These are phyloP conservation scores for Paradoxurus hermaphroditus DNA, from an alignment of 2,113 vertebrate species.

Conservation along the genomic window DNA sequence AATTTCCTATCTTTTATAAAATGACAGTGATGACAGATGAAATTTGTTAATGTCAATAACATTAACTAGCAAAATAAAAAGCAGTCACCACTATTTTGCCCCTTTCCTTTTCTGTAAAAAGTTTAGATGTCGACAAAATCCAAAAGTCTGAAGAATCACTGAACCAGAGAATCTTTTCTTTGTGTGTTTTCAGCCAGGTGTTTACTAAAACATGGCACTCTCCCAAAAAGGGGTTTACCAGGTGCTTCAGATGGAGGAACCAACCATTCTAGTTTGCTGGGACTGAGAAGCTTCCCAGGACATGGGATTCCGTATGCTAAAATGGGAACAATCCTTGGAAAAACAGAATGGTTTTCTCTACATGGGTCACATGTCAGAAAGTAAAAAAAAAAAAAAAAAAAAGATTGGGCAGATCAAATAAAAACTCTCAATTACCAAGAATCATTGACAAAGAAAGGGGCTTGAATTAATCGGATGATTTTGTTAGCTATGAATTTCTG, in stretches of 20 bases:
- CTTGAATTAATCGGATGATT: neutral
- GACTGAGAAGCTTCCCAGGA: neutral
- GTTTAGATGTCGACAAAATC: neutral
- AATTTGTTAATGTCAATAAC: neutral
- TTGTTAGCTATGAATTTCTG: neutral
- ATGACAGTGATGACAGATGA: neutral
- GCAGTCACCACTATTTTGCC: neutral
- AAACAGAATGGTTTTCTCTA: neutral
- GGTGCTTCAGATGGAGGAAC: neutral
- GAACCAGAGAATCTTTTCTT: neutral
- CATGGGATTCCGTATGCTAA: neutral
- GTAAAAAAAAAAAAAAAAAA: conserved; percentile 24
- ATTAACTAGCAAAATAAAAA: neutral
- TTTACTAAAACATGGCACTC: neutral
- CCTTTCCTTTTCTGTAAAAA: neutral
- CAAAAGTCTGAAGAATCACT: neutral
- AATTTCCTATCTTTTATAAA: neutral
- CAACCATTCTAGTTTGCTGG: neutral
- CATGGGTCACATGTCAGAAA: neutral
- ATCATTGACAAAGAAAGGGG: neutral
- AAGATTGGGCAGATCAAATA: neutral
- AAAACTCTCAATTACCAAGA: neutral
- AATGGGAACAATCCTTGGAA: neutral
- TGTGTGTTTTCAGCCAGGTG: neutral
- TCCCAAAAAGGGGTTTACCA: neutral